Evolutionary conservation across 2,113 vertebrate species (phyloP), one percentile per base, ranked within the genome.

Genomic region (Heliornis fulica): DNA sequence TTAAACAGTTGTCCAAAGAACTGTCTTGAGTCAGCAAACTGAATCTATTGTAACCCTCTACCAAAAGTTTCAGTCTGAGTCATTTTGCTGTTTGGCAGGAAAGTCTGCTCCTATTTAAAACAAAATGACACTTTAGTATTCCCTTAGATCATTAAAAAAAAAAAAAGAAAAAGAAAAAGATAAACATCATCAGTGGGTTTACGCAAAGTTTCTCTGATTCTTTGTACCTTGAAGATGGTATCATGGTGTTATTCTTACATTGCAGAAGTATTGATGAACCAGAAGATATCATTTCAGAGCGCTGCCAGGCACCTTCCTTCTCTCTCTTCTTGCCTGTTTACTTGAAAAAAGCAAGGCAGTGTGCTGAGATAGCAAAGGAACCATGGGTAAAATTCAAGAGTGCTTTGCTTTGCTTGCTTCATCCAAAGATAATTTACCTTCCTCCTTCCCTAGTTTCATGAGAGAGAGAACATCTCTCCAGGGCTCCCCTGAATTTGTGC

Each of bases 401-500:
- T 7, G 1, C 4, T 78, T 48, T 51, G 17, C 31, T 88, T 68
- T 76, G 5, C 7, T 65, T 63, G 19, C 9, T 70, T 66, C 29
- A 13, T 34, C 26, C 13, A 6, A 59, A 71, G 25, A 7, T 22
- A 41, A 29, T 71, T 79, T 84, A 45, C 28, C 19, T 82, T 63
- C 10, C 18, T 45, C 5, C 19, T 66, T 68, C 38, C 15, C 12
- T 4, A 23, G 7, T 13, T 75, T 63, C 32, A 59, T 13, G 23
- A 65, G n/a, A 76, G 46, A 51, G 16, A 75, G 10, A 84, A 32
- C 10, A 53, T 7, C 32, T 45, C 41, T 61, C 11, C 46, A 41
- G 66, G 41, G 26, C 18, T 56, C 13, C 10, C 8, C 36, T 0
- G 10, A 2, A 81, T 34, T 10, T 76, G 11, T 2, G 2, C 19